These are phyloP conservation scores for Eupleurogrammus muticus DNA, from an alignment of 2,797 vertebrate species.

Conservation along the genomic window DNA sequence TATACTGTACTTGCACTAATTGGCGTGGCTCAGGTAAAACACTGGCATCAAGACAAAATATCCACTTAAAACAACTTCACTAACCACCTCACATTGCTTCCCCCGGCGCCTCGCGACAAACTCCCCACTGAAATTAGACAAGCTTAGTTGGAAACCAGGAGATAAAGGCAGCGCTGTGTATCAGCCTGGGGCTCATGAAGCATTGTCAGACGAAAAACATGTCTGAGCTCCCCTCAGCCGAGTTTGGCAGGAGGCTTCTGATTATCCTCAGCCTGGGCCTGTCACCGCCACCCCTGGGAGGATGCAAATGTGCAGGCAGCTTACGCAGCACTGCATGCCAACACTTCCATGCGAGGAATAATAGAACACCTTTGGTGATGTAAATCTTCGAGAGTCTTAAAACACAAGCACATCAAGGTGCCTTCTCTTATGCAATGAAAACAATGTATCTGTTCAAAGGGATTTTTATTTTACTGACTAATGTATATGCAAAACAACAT, in stretches of 20 bases:
- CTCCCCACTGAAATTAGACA: conserved; percentile 34
- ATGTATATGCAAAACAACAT: conserved; percentile 41
- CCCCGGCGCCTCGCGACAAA: conserved; percentile 16
- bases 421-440: conserved; percentile 34
- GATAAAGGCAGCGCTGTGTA: conserved; percentile 23
- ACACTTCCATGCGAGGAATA: conserved; percentile 56
- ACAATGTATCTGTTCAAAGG: conserved; percentile 46
- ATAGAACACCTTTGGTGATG: conserved; percentile 67
- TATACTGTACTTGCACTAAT: conserved; percentile 95
- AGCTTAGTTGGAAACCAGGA: conserved; percentile 23
- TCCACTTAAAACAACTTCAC: conserved; percentile 35
- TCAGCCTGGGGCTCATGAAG: conserved; percentile 39
- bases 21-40: conserved; percentile 94
- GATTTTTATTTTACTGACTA: conserved; percentile 55
- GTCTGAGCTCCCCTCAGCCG: conserved; percentile 45
- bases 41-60: conserved; percentile 29
- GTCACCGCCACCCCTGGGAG: conserved; percentile 56
- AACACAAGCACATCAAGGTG: conserved; percentile 44
- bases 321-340: conserved; percentile 58
- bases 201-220: conserved; percentile 45
- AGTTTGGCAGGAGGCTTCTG: conserved; percentile 68
- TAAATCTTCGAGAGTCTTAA: conserved; percentile 63
- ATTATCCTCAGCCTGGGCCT: conserved; percentile 62
- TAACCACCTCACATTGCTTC: conserved; percentile 39
- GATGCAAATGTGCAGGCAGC: conserved; percentile 66